A percentile compares a stretch with the other conserved stretches of the same genome.
Evolutionary conservation across 2,888 invertebrate genomes (phyloP).

Genomic region (Cephus sareptanus): DNA sequence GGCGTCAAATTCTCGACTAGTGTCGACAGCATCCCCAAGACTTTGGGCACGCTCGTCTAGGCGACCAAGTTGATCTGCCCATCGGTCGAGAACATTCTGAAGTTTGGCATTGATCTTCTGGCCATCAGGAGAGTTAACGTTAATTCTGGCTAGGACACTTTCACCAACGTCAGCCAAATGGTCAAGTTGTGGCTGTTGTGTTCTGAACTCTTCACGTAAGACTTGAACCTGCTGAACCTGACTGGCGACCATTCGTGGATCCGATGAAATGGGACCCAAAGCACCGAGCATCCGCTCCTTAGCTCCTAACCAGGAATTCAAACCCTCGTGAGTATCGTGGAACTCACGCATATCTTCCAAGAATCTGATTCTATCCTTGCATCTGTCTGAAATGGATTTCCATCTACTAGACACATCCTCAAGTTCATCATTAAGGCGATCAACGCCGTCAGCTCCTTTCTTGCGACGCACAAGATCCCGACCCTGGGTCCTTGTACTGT

Average conservation of each 20-base stretch:
- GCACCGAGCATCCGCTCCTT: constrained; percentile 97
- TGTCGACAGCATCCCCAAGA: constrained; percentile 91
- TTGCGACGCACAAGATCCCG: constrained; percentile 88
- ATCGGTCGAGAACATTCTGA: constrained; percentile 76
- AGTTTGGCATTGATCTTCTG: constrained; percentile 79
- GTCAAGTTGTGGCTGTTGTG: constrained; percentile 90
- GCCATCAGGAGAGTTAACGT: constrained; percentile 71
- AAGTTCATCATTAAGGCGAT: constrained; percentile 84
- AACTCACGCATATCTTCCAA: constrained; percentile 92
- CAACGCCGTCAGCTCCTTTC: constrained; percentile 85
- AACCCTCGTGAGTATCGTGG: constrained; percentile 86
- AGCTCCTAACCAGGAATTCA: constrained; percentile 88
- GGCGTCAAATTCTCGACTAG: constrained; percentile 92
- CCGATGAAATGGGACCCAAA: constrained; percentile 94
- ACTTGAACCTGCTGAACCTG: constrained; percentile 94
- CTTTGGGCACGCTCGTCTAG: constrained; percentile 90
- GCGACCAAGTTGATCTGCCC: constrained; percentile 83
- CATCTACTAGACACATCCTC: constrained; percentile 85
- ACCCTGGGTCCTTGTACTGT: constrained; percentile 89
- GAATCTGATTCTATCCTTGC: constrained; percentile 80
- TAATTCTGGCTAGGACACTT: constrained; percentile 74
- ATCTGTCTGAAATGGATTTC: constrained; percentile 86
- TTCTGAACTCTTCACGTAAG: constrained; percentile 92
- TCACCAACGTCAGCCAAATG: constrained; percentile 86
- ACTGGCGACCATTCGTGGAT: constrained; percentile 94